phyloP scores from a whole-genome alignment of 2,113 vertebrate genomes.

The Chaenocephalus aceratus region DNA sequence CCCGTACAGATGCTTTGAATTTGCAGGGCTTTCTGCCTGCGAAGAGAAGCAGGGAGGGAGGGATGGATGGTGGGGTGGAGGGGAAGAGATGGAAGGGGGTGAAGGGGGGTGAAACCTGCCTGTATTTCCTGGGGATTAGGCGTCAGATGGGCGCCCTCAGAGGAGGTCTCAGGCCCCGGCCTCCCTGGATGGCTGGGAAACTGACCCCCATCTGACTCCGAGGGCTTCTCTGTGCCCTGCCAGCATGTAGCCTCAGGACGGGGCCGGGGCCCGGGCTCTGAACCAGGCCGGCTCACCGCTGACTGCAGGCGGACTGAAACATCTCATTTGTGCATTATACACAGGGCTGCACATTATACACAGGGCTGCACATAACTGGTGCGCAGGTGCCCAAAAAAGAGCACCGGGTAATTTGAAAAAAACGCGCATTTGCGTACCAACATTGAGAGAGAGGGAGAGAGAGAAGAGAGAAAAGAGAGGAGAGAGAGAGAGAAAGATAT shows the following conservation, averaged over 20 bases:
- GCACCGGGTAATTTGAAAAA: too few species aligned
- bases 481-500: too few species aligned
- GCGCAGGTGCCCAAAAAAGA: too few species aligned
- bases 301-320: not conserved
- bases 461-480: too few species aligned
- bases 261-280: slow-evolving; percentile 21
- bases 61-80: slow-evolving; percentile 44
- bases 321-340: not conserved
- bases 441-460: too few species aligned
- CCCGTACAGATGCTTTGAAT: slow-evolving; percentile 86
- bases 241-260: slow-evolving; percentile 56
- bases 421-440: too few species aligned
- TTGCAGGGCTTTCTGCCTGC: slow-evolving; percentile 78
- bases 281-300: slow-evolving; percentile 11
- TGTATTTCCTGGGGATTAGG: slow-evolving; percentile 86
- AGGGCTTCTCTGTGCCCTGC: slow-evolving; percentile 56
- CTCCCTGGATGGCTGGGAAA: slow-evolving; percentile 84
- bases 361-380: too few species aligned
- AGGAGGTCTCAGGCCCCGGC: slow-evolving; percentile 80
- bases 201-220: slow-evolving; percentile 82
- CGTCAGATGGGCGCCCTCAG: slow-evolving; percentile 79
- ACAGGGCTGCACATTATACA: not conserved
- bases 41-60: slow-evolving; percentile 46
- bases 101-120: slow-evolving; percentile 68
- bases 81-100: slow-evolving; percentile 31